Conservation (phyloP, 2,797 vertebrate species). For the Bryconaethiops microstoma region DNA sequence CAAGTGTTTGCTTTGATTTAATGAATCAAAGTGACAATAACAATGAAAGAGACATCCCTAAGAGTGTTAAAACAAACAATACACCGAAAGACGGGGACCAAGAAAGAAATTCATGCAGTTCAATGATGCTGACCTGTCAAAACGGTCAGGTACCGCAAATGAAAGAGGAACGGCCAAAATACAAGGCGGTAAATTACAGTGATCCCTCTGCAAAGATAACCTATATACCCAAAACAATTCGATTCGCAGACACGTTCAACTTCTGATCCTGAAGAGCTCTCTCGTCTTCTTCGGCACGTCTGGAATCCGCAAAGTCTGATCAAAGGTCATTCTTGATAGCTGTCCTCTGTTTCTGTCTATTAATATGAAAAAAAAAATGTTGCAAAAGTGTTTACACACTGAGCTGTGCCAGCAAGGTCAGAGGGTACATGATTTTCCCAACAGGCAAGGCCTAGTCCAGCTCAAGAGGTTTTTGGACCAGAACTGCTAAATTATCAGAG, state of each 20-base stretch:
- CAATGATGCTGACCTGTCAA: neutral
- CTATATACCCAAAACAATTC: slow-evolving; percentile 83
- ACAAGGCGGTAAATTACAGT: slow-evolving; percentile 85
- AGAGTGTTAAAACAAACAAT: neutral
- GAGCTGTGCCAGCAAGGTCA: neutral
- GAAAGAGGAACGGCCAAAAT: slow-evolving; percentile 74
- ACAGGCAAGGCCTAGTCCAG: neutral
- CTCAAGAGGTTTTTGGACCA: neutral
- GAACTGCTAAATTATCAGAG: neutral
- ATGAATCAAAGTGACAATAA: neutral
- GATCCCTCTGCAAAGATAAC: slow-evolving; percentile 79
- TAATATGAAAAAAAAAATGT: neutral
- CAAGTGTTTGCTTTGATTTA: neutral
- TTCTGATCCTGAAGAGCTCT: slow-evolving; percentile 53
- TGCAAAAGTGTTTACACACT: neutral
- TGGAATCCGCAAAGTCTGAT: neutral
- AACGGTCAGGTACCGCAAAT: neutral
- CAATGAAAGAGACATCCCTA: neutral
- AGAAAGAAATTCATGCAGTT: neutral
- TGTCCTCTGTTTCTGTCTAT: neutral
- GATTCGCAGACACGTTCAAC: slow-evolving; percentile 82
- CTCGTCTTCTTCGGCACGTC: neutral
- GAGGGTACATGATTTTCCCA: neutral
- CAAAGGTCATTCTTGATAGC: neutral
- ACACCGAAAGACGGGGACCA: neutral